Conservation (phyloP, 2,888 invertebrate genomes). For the Drosophila cyrtoloma region DNA sequence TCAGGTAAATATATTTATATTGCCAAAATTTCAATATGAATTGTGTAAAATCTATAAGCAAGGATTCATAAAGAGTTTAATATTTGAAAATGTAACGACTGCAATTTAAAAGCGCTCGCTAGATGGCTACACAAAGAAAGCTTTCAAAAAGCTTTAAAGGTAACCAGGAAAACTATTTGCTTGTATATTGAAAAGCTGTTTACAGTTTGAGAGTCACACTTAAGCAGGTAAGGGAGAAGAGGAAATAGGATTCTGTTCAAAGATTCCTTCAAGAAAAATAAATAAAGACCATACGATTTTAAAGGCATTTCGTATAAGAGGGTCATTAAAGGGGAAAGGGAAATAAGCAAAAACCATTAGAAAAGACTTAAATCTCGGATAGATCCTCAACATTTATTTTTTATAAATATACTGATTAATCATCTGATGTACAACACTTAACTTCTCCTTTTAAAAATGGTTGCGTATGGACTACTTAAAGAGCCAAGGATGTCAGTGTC, state of each 20-base stretch:
- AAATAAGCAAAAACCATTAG: not conserved
- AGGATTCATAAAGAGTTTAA: not conserved
- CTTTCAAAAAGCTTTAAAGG: slow-evolving; percentile 4
- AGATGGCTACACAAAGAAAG: slow-evolving; percentile 20
- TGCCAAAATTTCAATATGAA: not conserved
- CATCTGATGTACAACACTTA: not conserved
- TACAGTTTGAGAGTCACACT: not conserved
- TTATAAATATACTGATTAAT: not conserved
- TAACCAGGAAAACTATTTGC: too few species aligned
- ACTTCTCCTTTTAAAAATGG: not conserved
- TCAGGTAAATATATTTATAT: slow-evolving; percentile 87
- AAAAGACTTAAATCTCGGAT: not conserved
- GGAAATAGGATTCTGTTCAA: not conserved
- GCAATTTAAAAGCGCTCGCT: not conserved
- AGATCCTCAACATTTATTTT: not conserved
- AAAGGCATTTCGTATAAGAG: not conserved
- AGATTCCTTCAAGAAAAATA: not conserved
- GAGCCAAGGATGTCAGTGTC: slow-evolving; percentile 2
- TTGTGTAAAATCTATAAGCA: not conserved
- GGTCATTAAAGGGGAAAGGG: accelerated
- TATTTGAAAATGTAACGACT: slow-evolving; percentile 17
- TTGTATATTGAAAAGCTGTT: not conserved
- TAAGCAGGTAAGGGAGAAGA: not conserved
- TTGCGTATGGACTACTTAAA: not conserved
- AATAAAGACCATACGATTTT: not conserved